Conservation (phyloP, 2,797 vertebrate genomes). For the Chaetodon trifasciatus region DNA sequence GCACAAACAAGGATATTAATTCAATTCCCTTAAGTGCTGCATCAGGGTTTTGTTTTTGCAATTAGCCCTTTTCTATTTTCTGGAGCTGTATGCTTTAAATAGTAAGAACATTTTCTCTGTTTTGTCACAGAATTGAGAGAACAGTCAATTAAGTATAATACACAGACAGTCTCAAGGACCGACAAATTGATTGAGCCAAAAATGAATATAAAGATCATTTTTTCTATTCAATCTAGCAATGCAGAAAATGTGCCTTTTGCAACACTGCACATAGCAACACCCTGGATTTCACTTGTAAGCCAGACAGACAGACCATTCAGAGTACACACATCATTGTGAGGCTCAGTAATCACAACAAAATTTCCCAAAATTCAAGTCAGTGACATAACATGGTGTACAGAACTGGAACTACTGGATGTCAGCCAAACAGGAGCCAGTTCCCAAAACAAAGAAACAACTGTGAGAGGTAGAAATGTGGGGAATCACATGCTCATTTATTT, state of each 20-base stretch:
- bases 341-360: background rate
- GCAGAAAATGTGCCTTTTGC: background rate
- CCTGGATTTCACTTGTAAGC: background rate
- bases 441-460: background rate
- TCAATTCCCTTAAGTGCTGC: background rate
- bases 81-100: background rate
- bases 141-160: background rate
- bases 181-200: background rate
- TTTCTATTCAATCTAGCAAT: background rate
- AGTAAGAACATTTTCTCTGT: background rate
- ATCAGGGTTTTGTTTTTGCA: slow-evolving; percentile 11
- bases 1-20: slow-evolving; percentile 12
- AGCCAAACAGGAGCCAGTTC: background rate
- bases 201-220: background rate
- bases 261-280: slow-evolving; percentile 1
- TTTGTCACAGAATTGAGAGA: background rate
- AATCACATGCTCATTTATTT: background rate
- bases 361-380: background rate
- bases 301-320: background rate
- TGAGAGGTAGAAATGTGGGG: background rate
- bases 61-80: slow-evolving; percentile 3
- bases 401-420: background rate
- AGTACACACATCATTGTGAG: slow-evolving; percentile 3
- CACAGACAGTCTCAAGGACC: background rate
- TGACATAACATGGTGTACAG: background rate